Conservation (phyloP, 2,113 vertebrate species). For the Amphiprion ocellaris region DNA sequence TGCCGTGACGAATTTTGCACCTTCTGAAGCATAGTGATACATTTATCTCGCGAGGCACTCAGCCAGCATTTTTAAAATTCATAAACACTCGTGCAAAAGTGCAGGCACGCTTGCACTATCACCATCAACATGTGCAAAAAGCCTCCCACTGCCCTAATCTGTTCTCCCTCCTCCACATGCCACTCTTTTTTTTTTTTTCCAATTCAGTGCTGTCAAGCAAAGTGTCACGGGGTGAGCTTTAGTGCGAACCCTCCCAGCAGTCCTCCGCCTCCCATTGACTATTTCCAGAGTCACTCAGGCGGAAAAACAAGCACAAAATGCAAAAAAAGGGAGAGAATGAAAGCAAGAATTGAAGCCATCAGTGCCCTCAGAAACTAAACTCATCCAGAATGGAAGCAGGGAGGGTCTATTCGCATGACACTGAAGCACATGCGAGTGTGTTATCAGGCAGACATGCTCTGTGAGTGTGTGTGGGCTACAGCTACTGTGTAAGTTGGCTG, state of each 20-base stretch:
- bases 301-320: conserved; percentile 26
- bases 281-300: conserved; percentile 57
- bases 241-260: conserved; percentile 36
- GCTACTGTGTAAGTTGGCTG: conserved; percentile 30
- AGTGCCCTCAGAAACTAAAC: conserved; percentile 39
- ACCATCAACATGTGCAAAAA: conserved; percentile 20
- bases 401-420: conserved; percentile 49
- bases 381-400: conserved; percentile 33
- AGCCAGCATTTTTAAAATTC: conserved; percentile 47
- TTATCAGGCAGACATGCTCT: conserved; percentile 23
- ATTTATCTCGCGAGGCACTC: conserved; percentile 63
- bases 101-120: conserved; percentile 13
- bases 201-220: conserved; percentile 48
- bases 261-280: conserved; percentile 39
- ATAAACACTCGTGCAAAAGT: conserved; percentile 35
- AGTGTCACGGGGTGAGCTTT: conserved; percentile 50
- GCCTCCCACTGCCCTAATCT: conserved; percentile 27
- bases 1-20: conserved; percentile 73
- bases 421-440: conserved; percentile 27
- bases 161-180: neutral
- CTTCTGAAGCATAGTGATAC: conserved; percentile 66
- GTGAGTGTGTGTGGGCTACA: conserved; percentile 4
- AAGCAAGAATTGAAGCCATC: neutral
- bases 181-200: conserved; percentile 9
- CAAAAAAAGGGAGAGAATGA: neutral